These are phyloP conservation scores for Ispidina lecontei DNA, from an alignment of 2,797 vertebrate species.

Conservation along the genomic window DNA sequence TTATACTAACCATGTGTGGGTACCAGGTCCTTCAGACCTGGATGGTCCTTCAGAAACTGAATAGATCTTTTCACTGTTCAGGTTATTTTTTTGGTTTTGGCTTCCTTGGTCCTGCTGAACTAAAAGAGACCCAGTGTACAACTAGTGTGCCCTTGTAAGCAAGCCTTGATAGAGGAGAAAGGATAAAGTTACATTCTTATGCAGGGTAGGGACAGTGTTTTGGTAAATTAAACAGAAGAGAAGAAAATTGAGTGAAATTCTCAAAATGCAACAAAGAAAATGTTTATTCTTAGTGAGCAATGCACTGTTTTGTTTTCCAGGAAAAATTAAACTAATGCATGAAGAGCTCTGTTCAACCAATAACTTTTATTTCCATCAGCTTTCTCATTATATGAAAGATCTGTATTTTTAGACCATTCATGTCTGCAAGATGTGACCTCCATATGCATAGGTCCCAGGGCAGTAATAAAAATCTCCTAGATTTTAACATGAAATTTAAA, in stretches of 20 bases:
- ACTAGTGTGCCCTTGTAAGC: neutral
- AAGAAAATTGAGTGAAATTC: neutral
- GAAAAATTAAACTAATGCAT: neutral
- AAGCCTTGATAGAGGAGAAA: neutral
- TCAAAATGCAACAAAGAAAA: slow-evolving; percentile 16
- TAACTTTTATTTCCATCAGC: neutral
- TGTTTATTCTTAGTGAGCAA: neutral
- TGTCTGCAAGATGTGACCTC: neutral
- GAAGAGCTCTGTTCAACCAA: neutral
- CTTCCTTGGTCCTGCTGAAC: neutral
- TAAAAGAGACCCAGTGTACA: neutral
- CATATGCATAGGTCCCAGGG: neutral
- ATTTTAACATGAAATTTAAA: neutral
- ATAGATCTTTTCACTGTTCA: neutral
- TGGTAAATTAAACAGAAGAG: neutral
- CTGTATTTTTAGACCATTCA: neutral
- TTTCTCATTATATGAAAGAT: neutral
- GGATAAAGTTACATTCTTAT: neutral
- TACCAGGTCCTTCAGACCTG: neutral
- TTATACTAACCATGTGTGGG: neutral
- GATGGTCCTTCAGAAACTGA: neutral
- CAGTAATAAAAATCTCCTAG: neutral
- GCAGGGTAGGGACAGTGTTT: neutral
- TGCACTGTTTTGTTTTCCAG: neutral
- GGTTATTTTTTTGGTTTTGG: neutral